Evolutionary conservation across 2,888 invertebrate species (phyloP).

Genomic region (Drosophila falleni): DNA sequence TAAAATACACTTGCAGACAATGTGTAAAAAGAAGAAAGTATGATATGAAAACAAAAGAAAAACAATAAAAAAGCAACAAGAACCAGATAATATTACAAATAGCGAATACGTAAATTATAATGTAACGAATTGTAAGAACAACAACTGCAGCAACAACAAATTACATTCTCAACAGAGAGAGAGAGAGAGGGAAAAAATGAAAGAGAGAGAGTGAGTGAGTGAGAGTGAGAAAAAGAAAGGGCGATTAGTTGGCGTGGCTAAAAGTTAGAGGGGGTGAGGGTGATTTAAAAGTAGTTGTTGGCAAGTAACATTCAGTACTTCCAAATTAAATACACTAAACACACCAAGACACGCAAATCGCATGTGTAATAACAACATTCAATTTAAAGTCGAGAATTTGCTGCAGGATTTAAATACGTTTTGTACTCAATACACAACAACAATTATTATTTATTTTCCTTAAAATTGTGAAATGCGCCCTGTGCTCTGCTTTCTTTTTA

Average conservation of each 20-base stretch:
- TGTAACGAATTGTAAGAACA: slow-evolving; percentile 30
- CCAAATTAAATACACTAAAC: too few species aligned
- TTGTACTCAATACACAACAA: background rate
- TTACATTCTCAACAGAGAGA: background rate
- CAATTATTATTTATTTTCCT: slow-evolving; percentile 13
- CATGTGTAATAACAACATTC: background rate
- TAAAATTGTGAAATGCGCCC: slow-evolving; percentile 1
- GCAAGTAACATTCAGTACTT: slow-evolving; percentile 20
- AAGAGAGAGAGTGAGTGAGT: background rate
- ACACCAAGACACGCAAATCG: too few species aligned
- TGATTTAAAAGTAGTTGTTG: slow-evolving; percentile 26
- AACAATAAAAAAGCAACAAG: slow-evolving; percentile 14
- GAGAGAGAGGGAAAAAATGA: background rate
- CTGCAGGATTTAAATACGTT: background rate
- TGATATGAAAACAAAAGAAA: slow-evolving; percentile 46
- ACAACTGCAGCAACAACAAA: slow-evolving; percentile 4
- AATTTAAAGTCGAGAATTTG: background rate
- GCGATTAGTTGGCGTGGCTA: background rate
- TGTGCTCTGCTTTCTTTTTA: slow-evolving; percentile 26
- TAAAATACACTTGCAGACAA: slow-evolving; percentile 86
- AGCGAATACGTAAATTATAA: slow-evolving; percentile 36
- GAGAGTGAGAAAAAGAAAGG: too few species aligned
- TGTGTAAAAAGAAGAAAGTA: slow-evolving; percentile 84
- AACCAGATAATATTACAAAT: slow-evolving; percentile 41
- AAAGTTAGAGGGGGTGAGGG: background rate